These are phyloP conservation scores for Ceramica pisi DNA, from an alignment of 2,888 invertebrate species.

Conservation along the genomic window DNA sequence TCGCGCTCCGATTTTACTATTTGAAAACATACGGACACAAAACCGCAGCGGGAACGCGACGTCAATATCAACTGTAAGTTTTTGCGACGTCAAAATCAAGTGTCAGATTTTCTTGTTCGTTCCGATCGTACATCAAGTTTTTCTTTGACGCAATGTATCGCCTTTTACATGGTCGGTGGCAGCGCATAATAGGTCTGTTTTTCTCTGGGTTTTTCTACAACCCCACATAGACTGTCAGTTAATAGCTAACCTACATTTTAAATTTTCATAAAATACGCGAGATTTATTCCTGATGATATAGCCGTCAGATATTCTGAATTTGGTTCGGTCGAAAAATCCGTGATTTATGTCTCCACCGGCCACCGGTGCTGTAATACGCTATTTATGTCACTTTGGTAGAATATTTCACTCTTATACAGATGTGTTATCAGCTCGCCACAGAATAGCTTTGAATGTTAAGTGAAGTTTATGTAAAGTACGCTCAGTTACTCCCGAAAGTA, in stretches of 20 bases:
- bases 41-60: background rate
- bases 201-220: no score
- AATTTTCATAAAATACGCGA: slow-evolving; percentile 1
- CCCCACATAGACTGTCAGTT: background rate
- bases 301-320: slow-evolving; percentile 22
- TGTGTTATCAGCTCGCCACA: slow-evolving; percentile 35
- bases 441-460: slow-evolving; percentile 45
- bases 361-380: slow-evolving; percentile 21
- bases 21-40: slow-evolving; percentile 17
- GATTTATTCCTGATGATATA: slow-evolving; percentile 25
- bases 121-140: background rate
- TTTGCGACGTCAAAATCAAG: background rate
- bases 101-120: background rate
- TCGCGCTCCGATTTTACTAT: slow-evolving; percentile 34
- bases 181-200: background rate
- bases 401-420: slow-evolving; percentile 54
- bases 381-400: slow-evolving; percentile 34
- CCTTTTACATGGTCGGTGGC: background rate
- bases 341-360: slow-evolving; percentile 45
- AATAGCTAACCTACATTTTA: background rate
- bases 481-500: slow-evolving; percentile 14
- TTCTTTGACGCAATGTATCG: background rate
- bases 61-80: background rate
- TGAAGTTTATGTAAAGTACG: slow-evolving; percentile 23
- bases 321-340: slow-evolving; percentile 22